phyloP scores from a whole-genome alignment of 1,140 invertebrate genomes.

The Manduca sexta region DNA sequence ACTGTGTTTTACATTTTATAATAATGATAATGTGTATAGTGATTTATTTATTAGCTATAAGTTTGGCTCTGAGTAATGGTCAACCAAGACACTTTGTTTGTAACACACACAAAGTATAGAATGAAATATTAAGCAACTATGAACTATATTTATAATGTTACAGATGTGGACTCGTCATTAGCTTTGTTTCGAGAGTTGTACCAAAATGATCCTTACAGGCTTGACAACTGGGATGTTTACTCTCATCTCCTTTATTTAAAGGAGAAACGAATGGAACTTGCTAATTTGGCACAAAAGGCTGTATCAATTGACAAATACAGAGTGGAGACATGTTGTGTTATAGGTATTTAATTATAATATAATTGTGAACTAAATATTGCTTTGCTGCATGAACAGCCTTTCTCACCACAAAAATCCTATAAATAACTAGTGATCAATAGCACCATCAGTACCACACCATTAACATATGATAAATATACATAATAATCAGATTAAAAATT shows the following conservation, averaged over 20 bases:
- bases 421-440: no score
- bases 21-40: no score
- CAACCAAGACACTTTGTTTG: no score
- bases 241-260: constrained; percentile 97
- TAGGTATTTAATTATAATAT: constrained; percentile 79
- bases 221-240: constrained; percentile 97
- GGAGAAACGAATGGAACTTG: constrained; percentile 93
- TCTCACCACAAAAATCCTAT: not conserved
- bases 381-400: not conserved
- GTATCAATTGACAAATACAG: constrained; percentile 97
- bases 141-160: constrained; percentile 51
- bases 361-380: not conserved
- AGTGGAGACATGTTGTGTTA: constrained; percentile 98
- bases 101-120: no score
- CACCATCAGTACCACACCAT: no score
- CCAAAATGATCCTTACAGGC: constrained; percentile 90
- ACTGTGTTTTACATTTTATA: no score
- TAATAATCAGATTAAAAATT: no score
- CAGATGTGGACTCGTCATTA: constrained; percentile 93
- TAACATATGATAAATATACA: no score
- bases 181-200: constrained; percentile 87
- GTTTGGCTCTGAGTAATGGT: no score
- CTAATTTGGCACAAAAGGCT: constrained; percentile 93
- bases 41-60: no score
- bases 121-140: no score